phyloP scores from a whole-genome alignment of 2,888 invertebrate species.

The Heliconius ethilla region DNA sequence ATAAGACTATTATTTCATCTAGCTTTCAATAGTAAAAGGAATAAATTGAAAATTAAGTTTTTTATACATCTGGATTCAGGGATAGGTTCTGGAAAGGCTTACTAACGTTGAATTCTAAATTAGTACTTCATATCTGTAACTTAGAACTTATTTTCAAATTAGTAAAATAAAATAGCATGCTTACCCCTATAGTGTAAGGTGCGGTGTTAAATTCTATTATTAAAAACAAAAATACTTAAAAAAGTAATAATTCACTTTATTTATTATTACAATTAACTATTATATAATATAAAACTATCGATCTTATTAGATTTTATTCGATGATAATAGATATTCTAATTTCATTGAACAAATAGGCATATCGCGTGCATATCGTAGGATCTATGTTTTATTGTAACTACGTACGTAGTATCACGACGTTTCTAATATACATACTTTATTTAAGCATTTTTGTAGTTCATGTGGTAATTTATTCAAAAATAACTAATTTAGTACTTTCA shows the following conservation, averaged over 20 bases:
- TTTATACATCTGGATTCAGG: no score
- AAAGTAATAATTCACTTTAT: no score
- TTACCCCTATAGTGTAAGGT: no score
- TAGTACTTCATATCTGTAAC: no score
- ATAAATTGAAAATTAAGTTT: no score
- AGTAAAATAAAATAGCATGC: no score
- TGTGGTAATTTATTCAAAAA: background rate
- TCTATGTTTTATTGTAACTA: constrained; percentile 39
- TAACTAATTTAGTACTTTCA: constrained; percentile 7
- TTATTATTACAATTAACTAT: background rate
- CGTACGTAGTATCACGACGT: constrained; percentile 31
- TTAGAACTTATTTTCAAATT: no score
- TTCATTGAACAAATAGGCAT: constrained; percentile 48
- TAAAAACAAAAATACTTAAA: no score
- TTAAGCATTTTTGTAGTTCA: constrained; percentile 19
- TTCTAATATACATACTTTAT: constrained; percentile 25
- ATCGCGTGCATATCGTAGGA: constrained; percentile 47
- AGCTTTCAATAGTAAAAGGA: background rate
- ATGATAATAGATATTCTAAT: constrained; percentile 36
- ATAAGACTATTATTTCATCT: background rate
- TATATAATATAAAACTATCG: constrained; percentile 9
- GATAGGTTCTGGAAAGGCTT: no score
- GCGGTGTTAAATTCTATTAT: no score
- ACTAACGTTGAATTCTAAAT: no score
- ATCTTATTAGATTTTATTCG: background rate